Conservation (phyloP, 2,113 vertebrate genomes). For the Myiopsitta monachus region DNA sequence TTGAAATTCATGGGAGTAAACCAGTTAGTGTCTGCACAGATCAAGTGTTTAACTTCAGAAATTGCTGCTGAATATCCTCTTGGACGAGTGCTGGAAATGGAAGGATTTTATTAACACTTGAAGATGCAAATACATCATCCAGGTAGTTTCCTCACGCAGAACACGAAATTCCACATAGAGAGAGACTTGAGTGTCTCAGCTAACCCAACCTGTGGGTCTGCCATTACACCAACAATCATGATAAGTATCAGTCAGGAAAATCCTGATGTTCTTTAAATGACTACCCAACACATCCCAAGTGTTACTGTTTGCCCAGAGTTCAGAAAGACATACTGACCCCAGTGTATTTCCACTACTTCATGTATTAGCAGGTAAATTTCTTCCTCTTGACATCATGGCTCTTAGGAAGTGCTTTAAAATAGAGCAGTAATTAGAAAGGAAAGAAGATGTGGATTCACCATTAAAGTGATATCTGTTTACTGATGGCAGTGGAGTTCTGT, state of each 20-base stretch:
- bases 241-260: constrained; percentile 15
- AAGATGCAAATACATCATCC: neutral
- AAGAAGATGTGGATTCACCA: neutral
- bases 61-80: neutral
- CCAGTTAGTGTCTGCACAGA: neutral
- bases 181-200: neutral
- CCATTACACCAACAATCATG: neutral
- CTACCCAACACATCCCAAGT: neutral
- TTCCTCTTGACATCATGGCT: neutral
- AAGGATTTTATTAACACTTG: neutral
- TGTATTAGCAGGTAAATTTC: neutral
- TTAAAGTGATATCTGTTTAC: neutral
- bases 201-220: neutral
- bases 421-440: neutral
- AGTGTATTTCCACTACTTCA: neutral
- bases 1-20: neutral
- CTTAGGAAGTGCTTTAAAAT: neutral
- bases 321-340: neutral
- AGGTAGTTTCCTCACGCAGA: neutral
- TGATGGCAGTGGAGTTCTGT: neutral
- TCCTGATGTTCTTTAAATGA: neutral
- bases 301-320: neutral
- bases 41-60: neutral
- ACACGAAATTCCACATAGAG: neutral
- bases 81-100: neutral